Evolutionary conservation across 2,113 vertebrate species (phyloP).

Genomic region (Rousettus leschenaultii): DNA sequence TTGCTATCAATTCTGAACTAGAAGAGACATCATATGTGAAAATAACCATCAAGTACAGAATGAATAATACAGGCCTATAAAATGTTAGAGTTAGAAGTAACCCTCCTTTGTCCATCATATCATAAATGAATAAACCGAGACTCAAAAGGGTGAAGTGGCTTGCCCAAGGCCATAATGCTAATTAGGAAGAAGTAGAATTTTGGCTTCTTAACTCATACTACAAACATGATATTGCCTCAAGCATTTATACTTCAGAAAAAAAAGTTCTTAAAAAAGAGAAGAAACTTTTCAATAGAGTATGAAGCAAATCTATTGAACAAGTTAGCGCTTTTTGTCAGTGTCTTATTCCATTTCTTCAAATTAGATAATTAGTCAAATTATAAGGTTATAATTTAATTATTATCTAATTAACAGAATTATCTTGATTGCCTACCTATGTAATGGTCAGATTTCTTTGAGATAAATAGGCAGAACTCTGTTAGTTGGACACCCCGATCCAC

Average conservation of each 20-base stretch:
- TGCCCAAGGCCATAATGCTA: neutral
- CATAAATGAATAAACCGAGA: neutral
- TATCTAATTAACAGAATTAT: conserved; percentile 31
- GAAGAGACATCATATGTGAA: neutral
- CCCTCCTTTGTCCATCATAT: neutral
- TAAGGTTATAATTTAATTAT: conserved; percentile 27
- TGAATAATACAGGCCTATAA: neutral
- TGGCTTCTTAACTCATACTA: neutral
- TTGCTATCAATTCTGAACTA: neutral
- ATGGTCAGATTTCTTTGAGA: neutral
- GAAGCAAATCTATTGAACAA: neutral
- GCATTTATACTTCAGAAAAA: neutral
- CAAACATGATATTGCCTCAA: neutral
- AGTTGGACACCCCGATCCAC: neutral
- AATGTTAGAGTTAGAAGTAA: neutral
- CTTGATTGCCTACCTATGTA: neutral
- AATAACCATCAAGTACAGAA: neutral
- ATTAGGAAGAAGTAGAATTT: neutral
- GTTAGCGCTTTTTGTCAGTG: neutral
- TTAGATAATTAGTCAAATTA: neutral
- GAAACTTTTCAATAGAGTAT: neutral
- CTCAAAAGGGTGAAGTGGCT: neutral
- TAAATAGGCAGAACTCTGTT: neutral
- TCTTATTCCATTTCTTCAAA: neutral
- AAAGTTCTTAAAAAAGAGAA: neutral